Percentiles rank a stretch among this genome's conserved stretches.
Conservation (phyloP, 2,113 vertebrate genomes). For the Geococcyx californianus region DNA sequence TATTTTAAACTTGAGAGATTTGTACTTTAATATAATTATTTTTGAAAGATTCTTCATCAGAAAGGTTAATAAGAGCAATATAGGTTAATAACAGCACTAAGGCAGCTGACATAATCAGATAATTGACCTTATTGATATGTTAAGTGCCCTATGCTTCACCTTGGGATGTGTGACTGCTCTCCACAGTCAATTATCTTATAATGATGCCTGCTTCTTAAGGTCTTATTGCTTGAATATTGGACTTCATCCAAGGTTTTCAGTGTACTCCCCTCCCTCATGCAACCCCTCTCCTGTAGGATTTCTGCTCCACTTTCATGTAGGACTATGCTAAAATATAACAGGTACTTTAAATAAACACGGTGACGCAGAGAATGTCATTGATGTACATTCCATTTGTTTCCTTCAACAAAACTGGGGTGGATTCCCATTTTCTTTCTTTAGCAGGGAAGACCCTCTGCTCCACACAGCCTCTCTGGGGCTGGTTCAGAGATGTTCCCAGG, state of each 20-base stretch:
- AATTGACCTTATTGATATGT: slow-evolving; percentile 79
- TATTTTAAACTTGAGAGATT: slow-evolving; percentile 71
- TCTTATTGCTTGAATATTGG: slow-evolving; percentile 8
- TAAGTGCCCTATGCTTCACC: slow-evolving; percentile 71
- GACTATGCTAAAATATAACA: not conserved
- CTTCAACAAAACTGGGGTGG: not conserved
- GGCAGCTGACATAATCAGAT: slow-evolving; percentile 68
- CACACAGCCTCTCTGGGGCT: not conserved
- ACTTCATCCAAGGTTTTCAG: not conserved
- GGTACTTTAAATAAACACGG: not conserved
- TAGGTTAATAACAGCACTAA: slow-evolving; percentile 73
- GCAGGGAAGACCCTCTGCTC: not conserved
- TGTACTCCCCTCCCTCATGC: not conserved
- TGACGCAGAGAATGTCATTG: not conserved
- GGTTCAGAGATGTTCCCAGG: rapidly evolving
- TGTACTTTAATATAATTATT: slow-evolving; percentile 80
- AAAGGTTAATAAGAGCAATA: slow-evolving; percentile 79
- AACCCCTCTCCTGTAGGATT: not conserved
- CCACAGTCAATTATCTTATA: slow-evolving; percentile 68
- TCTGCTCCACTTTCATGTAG: not conserved
- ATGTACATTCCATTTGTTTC: not conserved
- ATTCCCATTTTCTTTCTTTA: not conserved
- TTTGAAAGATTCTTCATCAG: slow-evolving; percentile 80
- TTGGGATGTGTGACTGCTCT: slow-evolving; percentile 60
- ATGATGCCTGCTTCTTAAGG: slow-evolving; percentile 35